Conservation (phyloP, 2,797 vertebrate species). For the Huso huso region DNA sequence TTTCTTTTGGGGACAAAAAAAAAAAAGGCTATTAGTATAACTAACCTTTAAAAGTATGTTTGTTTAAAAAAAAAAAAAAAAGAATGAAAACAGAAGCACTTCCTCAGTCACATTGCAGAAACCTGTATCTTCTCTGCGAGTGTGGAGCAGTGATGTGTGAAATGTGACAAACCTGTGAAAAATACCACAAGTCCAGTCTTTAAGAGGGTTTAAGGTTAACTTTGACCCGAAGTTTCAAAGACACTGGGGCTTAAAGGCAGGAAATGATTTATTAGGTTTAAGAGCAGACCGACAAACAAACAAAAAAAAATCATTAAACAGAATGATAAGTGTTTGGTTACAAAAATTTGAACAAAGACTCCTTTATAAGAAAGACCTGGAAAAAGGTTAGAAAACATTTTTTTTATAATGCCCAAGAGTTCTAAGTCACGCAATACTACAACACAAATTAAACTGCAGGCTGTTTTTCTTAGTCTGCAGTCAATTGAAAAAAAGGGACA, state of each 20-base stretch:
- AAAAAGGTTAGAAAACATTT: not conserved
- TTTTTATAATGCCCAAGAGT: not conserved
- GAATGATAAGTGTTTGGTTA: not conserved
- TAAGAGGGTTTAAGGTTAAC: constrained; percentile 33
- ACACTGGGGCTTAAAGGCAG: not conserved
- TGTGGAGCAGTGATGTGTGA: constrained; percentile 36
- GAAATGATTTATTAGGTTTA: constrained; percentile 1
- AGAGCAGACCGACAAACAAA: constrained; percentile 20
- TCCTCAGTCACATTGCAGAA: not conserved
- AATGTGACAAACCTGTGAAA: constrained; percentile 44
- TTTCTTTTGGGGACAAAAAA: no score
- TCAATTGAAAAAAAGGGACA: not conserved
- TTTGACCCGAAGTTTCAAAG: constrained; percentile 22
- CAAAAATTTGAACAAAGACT: not conserved
- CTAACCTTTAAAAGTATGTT: no score
- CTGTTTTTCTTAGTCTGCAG: not conserved
- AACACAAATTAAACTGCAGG: not conserved
- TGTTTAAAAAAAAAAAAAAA: no score
- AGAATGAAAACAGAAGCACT: not conserved
- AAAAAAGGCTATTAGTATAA: no score
- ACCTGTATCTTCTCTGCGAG: constrained; percentile 17
- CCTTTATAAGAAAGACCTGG: no score
- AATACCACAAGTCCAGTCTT: constrained; percentile 41
- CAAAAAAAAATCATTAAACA: not conserved
- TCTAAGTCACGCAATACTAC: not conserved